Conservation (phyloP, 2,797 vertebrate species). For the Galaxias olidus region DNA sequence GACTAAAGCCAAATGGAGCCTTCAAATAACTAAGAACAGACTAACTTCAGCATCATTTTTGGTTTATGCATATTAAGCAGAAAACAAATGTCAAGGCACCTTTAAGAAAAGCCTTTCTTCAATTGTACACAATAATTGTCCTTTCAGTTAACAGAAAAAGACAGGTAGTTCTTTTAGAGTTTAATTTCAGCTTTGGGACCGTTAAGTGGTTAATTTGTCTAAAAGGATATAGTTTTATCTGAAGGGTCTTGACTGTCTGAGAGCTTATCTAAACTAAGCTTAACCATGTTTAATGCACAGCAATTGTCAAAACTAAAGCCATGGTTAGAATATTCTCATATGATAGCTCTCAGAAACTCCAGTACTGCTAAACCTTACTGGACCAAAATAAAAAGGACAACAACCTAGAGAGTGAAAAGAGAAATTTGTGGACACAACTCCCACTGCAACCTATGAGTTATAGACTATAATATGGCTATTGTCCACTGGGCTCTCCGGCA, state of each 20-base stretch:
- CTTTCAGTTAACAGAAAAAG: too few relatives aligned
- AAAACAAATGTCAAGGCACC: not conserved
- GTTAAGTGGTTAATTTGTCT: too few relatives aligned
- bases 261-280: constrained; percentile 27
- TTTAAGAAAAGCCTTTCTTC: too few relatives aligned
- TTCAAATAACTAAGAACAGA: constrained; percentile 1
- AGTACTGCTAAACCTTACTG: constrained; percentile 24
- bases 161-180: too few relatives aligned
- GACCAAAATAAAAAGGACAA: constrained; percentile 13
- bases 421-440: too few relatives aligned
- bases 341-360: constrained; percentile 38
- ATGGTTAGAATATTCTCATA: constrained; percentile 35
- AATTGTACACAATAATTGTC: too few relatives aligned
- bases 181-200: too few relatives aligned
- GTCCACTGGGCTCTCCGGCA: not conserved
- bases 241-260: too few relatives aligned
- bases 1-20: constrained; percentile 15
- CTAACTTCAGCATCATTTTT: constrained; percentile 23
- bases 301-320: constrained; percentile 59
- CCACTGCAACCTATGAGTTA: too few relatives aligned
- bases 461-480: too few relatives aligned
- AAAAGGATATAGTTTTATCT: too few relatives aligned
- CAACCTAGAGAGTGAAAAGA: not conserved
- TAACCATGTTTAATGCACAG: constrained; percentile 65
- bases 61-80: not conserved